These are phyloP conservation scores for Lipotes vexillifer DNA, from an alignment of 2,113 vertebrate genomes.

Conservation along the genomic window DNA sequence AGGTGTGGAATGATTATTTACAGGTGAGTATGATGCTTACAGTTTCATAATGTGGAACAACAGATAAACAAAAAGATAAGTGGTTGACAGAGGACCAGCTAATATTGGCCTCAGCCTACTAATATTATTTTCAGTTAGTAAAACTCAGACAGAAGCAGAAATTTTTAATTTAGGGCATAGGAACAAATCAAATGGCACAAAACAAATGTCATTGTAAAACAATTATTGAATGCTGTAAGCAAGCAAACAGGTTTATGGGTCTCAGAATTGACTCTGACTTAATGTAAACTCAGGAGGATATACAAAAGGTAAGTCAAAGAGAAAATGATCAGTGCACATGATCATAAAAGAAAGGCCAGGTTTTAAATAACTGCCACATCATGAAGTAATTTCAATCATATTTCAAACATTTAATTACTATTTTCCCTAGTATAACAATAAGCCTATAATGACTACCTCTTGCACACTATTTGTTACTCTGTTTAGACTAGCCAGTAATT, in stretches of 20 bases:
- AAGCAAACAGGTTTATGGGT: conserved; percentile 40
- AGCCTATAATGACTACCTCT: background rate
- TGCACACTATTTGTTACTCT: conserved; percentile 9
- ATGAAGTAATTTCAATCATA: conserved; percentile 12
- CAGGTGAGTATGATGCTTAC: conserved; percentile 50
- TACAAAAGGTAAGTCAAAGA: conserved; percentile 5
- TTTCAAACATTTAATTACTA: conserved; percentile 26
- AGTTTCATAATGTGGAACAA: conserved; percentile 57
- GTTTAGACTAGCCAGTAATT: conserved; percentile 11
- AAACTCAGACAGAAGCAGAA: conserved; percentile 62
- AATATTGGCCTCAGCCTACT: background rate
- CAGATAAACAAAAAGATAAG: conserved; percentile 63
- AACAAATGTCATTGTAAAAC: conserved; percentile 62
- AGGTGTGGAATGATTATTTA: conserved; percentile 58
- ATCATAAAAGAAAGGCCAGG: background rate
- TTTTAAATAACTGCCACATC: background rate
- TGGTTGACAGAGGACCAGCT: conserved; percentile 37
- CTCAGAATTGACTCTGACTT: conserved; percentile 38
- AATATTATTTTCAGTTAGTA: conserved; percentile 56
- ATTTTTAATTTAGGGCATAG: conserved; percentile 61
- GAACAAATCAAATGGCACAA: conserved; percentile 58
- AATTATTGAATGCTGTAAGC: conserved; percentile 56
- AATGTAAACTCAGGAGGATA: conserved; percentile 22
- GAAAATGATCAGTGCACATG: background rate
- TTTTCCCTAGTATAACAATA: background rate